Evolutionary conservation across 2,797 vertebrate genomes (phyloP).

Genomic region (Octomys mimax): DNA sequence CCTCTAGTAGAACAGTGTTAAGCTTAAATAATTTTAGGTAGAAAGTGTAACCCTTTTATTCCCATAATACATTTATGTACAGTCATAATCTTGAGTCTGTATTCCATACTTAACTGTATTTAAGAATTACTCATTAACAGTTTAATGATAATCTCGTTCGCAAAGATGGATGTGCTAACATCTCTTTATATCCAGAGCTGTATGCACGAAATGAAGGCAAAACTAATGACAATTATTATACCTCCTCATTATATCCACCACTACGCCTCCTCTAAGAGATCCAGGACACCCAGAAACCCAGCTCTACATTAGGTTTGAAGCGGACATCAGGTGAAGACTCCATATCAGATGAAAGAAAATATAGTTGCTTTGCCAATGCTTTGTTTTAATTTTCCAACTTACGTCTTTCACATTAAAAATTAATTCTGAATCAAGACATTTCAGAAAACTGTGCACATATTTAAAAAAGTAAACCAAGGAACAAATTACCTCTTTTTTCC

Average conservation of each 20-base stretch:
- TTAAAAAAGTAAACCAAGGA: background rate
- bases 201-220: background rate
- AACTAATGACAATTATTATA: background rate
- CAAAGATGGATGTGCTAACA: rapidly evolving
- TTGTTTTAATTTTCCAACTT: background rate
- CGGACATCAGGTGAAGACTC: background rate
- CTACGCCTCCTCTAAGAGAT: background rate
- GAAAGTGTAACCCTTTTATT: background rate
- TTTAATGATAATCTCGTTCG: background rate
- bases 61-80: background rate
- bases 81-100: background rate
- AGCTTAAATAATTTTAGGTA: background rate
- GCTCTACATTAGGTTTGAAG: background rate
- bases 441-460: conserved; percentile 18
- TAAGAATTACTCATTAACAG: background rate
- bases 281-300: background rate
- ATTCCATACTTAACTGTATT: background rate
- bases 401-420: background rate
- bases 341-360: background rate
- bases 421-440: conserved; percentile 12
- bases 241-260: background rate
- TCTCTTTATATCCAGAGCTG: background rate
- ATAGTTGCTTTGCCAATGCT: background rate
- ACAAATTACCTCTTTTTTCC: background rate
- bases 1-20: rapidly evolving